Percentiles rank a stretch among this genome's conserved stretches.
phyloP scores from a whole-genome alignment of 2,797 vertebrate genomes.

The Limnodromus scolopaceus region DNA sequence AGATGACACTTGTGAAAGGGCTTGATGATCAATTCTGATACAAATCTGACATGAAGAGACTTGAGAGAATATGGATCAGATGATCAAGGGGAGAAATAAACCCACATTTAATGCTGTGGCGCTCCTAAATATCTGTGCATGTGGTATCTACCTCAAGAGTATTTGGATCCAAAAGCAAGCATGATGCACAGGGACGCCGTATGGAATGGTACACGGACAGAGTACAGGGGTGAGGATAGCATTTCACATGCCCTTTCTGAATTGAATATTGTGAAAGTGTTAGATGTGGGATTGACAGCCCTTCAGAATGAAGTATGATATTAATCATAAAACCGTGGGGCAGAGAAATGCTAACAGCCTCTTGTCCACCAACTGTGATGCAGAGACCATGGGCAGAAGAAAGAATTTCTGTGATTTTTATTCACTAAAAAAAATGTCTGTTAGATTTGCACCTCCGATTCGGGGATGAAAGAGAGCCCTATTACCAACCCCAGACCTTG shows the following conservation, averaged over 20 bases:
- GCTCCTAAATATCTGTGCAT: neutral
- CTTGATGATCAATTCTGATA: conserved; percentile 71
- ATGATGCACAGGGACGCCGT: rapidly evolving
- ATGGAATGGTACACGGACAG: neutral
- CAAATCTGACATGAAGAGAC: conserved; percentile 65
- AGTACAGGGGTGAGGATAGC: neutral
- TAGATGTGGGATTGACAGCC: neutral
- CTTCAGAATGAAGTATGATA: neutral
- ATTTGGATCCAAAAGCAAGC: neutral
- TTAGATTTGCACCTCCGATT: neutral
- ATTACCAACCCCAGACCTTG: neutral
- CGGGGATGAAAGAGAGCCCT: neutral
- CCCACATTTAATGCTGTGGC: neutral
- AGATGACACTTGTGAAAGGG: conserved; percentile 73
- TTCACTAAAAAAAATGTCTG: neutral
- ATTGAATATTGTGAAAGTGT: neutral
- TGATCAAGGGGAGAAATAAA: conserved; percentile 30
- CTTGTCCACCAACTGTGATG: neutral
- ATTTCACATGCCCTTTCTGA: neutral
- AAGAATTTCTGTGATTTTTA: neutral
- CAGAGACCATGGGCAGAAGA: neutral
- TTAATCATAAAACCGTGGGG: neutral
- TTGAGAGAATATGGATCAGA: conserved; percentile 51
- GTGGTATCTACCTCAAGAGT: neutral
- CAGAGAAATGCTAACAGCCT: neutral